A percentile compares a stretch with the other conserved stretches of the same genome.
Conservation (phyloP, 2,888 invertebrate genomes). For the Noctua fimbriata region DNA sequence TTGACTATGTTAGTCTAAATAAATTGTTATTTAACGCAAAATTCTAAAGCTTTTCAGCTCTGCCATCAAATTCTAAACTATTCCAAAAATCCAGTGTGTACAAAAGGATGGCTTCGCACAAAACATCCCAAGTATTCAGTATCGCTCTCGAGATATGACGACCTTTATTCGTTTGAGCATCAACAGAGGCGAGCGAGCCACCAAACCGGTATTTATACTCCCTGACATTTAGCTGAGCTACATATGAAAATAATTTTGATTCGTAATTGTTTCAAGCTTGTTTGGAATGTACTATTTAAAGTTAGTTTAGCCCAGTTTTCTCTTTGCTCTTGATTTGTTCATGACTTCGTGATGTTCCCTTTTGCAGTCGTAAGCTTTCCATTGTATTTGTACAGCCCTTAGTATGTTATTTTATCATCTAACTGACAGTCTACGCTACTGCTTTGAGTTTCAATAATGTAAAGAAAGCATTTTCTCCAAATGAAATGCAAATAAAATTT, state of each 20-base stretch:
- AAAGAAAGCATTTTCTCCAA: slow-evolving; percentile 21
- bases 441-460: neutral
- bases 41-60: slow-evolving; percentile 11
- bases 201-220: slow-evolving; percentile 71
- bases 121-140: slow-evolving; percentile 53
- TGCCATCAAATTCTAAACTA: slow-evolving; percentile 30
- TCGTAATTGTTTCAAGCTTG: slow-evolving; percentile 59
- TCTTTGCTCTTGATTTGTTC: slow-evolving; percentile 12
- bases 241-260: slow-evolving; percentile 71
- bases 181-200: slow-evolving; percentile 62
- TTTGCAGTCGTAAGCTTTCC: neutral
- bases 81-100: slow-evolving; percentile 27
- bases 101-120: slow-evolving; percentile 44
- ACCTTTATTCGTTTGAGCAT: slow-evolving; percentile 57
- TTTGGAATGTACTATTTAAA: slow-evolving; percentile 38
- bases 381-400: slow-evolving; percentile 13
- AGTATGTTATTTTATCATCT: slow-evolving; percentile 29
- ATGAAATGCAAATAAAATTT: neutral
- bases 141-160: slow-evolving; percentile 58
- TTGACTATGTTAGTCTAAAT: neutral
- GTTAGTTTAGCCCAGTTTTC: slow-evolving; percentile 35
- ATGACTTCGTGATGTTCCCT: slow-evolving; percentile 14
- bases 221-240: slow-evolving; percentile 73
- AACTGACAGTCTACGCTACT: slow-evolving; percentile 18
- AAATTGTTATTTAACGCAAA: neutral